Base-by-base conservation (phyloP, 2,113 vertebrate species). In the Dryoscopus gambensis region DNA sequence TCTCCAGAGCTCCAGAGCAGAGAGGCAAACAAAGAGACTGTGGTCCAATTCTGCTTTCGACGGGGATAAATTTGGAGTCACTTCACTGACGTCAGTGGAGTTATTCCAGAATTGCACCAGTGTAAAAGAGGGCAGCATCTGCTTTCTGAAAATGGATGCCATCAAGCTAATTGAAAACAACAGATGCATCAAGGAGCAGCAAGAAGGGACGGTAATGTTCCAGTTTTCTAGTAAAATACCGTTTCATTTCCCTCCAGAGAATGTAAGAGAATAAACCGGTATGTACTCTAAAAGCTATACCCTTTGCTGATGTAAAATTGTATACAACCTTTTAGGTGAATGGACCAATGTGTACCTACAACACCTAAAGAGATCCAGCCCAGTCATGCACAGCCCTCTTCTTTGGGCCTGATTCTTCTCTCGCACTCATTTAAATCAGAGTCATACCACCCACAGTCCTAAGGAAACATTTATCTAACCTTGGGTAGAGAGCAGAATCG, bases 141-240 rank as follows among this genome's bases (percentile, higher is more conserved):
- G 97, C 96, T 97, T 98, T 97, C 94, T 97, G 94, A 97, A 98
- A 97, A 97, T 96, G 97, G 97, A 23, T 95, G 95, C 97, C 94
- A 97, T 98, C 96, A 97, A 75, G 96, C 94, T 97, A 96, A 81
- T 92, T 84, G 95, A 96, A 96, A 97, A 96, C 88, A 96, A 96
- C 87, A 92, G 96, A 97, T 96, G 82, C 65, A 95, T 97, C 95
- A 97, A 97, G 82, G 44, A 97, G 86, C 93, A 94, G 90, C 33
- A 52, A 87, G 60, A 64, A 70, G 49, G 87, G 96, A 96, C 42
- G 50, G 53, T 46, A 70, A 76, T 95, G 94, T 89, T 97, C 86
- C 93, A 74, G 13, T 91, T 97, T 97, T 95, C 95, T 94, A 84
- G 83, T 87, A 93, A 97, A 96, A 97, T 55, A 70, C 40, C 24